These are phyloP conservation scores for Epinotia demarniana DNA, from an alignment of 2,888 invertebrate species.

Conservation along the genomic window DNA sequence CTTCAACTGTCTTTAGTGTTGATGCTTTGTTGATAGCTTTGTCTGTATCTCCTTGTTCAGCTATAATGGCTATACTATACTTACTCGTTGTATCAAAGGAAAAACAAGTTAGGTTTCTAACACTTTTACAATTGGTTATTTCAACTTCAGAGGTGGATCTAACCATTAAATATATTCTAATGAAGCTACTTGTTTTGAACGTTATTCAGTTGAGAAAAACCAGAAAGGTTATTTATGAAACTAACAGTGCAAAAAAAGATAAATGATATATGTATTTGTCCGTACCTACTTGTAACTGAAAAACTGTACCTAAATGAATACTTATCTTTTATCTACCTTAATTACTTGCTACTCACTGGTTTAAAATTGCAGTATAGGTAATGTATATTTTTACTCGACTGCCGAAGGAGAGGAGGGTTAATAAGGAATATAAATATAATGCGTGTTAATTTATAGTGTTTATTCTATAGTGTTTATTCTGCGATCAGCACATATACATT, in stretches of 20 bases:
- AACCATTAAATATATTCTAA: not conserved
- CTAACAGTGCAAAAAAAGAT: not conserved
- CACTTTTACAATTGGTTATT: not conserved
- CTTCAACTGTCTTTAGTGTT: conserved; percentile 9
- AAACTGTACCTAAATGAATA: not conserved
- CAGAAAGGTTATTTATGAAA: not conserved
- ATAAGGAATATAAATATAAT: too few relatives aligned
- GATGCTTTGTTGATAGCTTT: not conserved
- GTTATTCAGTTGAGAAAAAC: not conserved
- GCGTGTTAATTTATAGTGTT: too few relatives aligned
- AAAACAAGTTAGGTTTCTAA: not conserved
- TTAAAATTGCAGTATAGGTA: too few relatives aligned
- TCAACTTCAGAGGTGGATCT: not conserved
- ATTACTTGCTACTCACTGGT: not conserved
- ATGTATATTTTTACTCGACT: too few relatives aligned
- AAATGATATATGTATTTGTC: too few relatives aligned
- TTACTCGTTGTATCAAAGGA: not conserved
- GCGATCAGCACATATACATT: too few relatives aligned
- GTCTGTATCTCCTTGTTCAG: conserved; percentile 5
- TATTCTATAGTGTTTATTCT: too few relatives aligned
- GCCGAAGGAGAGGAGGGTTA: too few relatives aligned
- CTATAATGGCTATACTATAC: not conserved
- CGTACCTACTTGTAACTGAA: too few relatives aligned
- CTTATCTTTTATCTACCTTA: not conserved
- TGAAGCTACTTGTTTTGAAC: not conserved